phyloP scores from a whole-genome alignment of 2,888 invertebrate genomes.

The Balanococcus diminutus region DNA sequence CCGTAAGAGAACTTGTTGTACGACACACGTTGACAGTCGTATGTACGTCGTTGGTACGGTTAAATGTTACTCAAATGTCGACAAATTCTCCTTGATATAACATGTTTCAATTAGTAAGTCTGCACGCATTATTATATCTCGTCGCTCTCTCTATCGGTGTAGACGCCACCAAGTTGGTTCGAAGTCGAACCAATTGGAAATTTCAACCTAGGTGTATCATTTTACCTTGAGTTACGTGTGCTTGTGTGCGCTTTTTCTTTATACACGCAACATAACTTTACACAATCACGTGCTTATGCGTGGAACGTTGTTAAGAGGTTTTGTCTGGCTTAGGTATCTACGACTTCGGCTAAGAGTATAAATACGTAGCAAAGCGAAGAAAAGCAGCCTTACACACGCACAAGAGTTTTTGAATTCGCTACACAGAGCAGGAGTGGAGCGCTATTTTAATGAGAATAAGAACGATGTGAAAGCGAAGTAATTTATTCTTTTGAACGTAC shows the following conservation, averaged over 20 bases:
- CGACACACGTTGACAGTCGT: neutral
- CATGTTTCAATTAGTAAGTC: neutral
- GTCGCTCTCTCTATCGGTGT: no score
- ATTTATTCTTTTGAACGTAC: constrained; percentile 31
- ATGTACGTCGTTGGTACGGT: neutral
- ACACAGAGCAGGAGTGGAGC: neutral
- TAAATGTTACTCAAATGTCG: neutral
- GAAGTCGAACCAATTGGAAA: neutral
- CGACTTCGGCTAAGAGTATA: neutral
- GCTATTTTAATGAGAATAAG: constrained; percentile 29
- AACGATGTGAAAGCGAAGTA: constrained; percentile 20
- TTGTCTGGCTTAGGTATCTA: neutral
- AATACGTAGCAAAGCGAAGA: neutral
- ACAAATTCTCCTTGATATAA: neutral
- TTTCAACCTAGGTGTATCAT: neutral
- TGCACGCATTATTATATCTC: neutral
- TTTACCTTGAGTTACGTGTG: no score
- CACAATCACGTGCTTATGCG: neutral
- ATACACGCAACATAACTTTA: neutral
- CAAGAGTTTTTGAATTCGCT: constrained; percentile 28
- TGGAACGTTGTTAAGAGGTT: neutral
- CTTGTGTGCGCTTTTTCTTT: neutral
- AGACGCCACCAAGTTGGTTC: no score
- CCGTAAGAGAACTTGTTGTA: neutral
- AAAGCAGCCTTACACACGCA: neutral